Base-by-base conservation (phyloP, 2,797 vertebrate genomes). In the Anas acuta region DNA sequence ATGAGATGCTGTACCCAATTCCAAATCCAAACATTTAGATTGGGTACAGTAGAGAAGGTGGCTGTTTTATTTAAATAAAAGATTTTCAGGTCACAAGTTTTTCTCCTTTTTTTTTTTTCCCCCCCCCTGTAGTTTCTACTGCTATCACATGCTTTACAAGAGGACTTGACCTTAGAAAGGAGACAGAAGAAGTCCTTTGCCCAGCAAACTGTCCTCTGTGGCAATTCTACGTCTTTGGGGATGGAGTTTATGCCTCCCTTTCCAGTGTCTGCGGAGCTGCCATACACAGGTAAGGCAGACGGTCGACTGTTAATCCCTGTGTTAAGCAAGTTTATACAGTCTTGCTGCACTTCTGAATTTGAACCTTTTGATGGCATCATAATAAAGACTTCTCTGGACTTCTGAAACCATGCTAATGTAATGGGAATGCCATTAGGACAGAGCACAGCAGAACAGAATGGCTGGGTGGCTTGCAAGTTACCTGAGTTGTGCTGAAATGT, bases 211-310 rank as follows among this genome's bases (percentile, higher is more conserved):
- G 99, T 92, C 92, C 96, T 60, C 96, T 96, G 6, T 97, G 97
- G 95, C 98, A 98, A 23, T 95, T 98, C 51, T 98, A 98, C 0
- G 98, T 99, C 84, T 99, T 98, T 86, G 99, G 99, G 60, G 98
- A 98, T n/a, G 97, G 96, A 60, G 70, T 98, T 15, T 99, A 99
- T 84, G 99, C 99, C 32, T 98, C 99, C 18, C 96, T 99, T 39
- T 99, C 99, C 13, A 99, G 99, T 47, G 51, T 99, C 62, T 99
- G 99, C 21, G 99, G 98, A 45, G 99, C 99, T 7, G 99, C 99
- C 11, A 64, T 99, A 84, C 99, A 99, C 97, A 98, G 98, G 99
- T 99, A 97, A 96, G 96, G 66, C 45, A 64, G 54, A 72, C 20
- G 51, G 45, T 70, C 23, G 14, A 67, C 9, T 70, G 35, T 13